Evolutionary conservation across 2,797 vertebrate genomes (phyloP), one percentile per base, ranked within the genome.

Genomic region (Apogon hyalosoma): DNA sequence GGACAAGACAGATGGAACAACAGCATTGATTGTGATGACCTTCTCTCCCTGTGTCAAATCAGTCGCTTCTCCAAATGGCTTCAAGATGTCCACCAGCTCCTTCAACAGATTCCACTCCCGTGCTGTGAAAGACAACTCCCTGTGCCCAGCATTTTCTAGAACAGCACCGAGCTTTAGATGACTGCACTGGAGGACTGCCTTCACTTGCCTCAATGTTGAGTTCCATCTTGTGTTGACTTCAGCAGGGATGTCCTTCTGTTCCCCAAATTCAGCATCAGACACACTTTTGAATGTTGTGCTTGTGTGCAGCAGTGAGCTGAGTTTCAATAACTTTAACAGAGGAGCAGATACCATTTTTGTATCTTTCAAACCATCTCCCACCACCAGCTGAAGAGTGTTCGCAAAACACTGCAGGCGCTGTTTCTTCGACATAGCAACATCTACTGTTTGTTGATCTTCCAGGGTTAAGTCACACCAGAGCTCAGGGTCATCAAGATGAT

Each of bases 211-310:
- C 54, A 80, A 47, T 64, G 67, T 75, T 2, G 70, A 87, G 39
- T 79, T 80, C 79, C 71, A 82, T 31, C 60, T 62, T 57, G 75
- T 77, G 43, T 28, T 77, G 11, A 76, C 65, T 6, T 75, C 50
- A 57, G 79, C 63, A 71, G 81, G 72, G 48, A 79, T 81, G 13
- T 57, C 38, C 49, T 14, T 60, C 1, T 65, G 41, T 33, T 82
- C 72, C 19, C 73, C 69, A 72, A 79, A 77, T 57, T 77, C 73
- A 64, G 4, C 21, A 7, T 77, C 46, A 75, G 83, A 85, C 12
- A 63, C 3, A 6, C 83, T 64, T 69, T 83, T 85, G 14, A 83
- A 82, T 13, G 72, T 47, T 47, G 73, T 69, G 59, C 69, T 80
- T 24, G 42, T 69, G 49, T 77, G 65, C n/a, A 75, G 66, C 48